A percentile compares a stretch with the other conserved stretches of the same genome.
phyloP scores from a whole-genome alignment of 2,797 vertebrate genomes.

The Lycodopsis pacificus region DNA sequence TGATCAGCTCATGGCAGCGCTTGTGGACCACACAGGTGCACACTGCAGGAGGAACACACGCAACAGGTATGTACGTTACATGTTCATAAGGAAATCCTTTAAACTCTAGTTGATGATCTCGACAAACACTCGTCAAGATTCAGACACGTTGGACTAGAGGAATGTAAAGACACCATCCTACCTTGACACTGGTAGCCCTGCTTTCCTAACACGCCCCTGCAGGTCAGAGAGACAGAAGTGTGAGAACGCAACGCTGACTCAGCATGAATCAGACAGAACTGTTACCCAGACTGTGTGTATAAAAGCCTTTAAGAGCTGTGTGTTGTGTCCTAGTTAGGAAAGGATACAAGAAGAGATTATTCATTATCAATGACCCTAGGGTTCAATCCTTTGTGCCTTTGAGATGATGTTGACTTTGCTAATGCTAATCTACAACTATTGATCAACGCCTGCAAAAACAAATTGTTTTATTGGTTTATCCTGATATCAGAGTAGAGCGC shows the following conservation, averaged over 20 bases:
- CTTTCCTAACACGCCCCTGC: constrained; percentile 96
- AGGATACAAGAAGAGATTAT: too few relatives aligned
- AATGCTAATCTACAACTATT: too few relatives aligned
- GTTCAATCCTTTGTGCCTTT: too few relatives aligned
- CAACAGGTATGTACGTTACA: neutral
- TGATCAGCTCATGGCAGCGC: constrained; percentile 96
- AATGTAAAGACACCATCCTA: constrained; percentile 66
- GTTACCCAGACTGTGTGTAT: too few relatives aligned
- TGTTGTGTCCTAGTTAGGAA: too few relatives aligned
- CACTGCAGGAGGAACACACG: constrained; percentile 79
- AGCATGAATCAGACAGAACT: neutral
- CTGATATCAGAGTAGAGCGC: too few relatives aligned
- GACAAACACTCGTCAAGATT: neutral
- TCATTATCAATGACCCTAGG: too few relatives aligned
- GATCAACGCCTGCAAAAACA: too few relatives aligned
- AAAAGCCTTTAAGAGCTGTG: too few relatives aligned
- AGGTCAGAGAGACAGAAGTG: constrained; percentile 13
- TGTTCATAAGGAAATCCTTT: neutral
- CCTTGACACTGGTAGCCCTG: constrained; percentile 98
- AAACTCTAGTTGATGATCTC: neutral
- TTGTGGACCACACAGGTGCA: constrained; percentile 98
- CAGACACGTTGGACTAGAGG: neutral
- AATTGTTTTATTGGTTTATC: too few relatives aligned
- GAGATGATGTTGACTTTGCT: too few relatives aligned
- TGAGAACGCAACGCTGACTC: neutral